Evolutionary conservation across 2,888 invertebrate genomes (phyloP).

Genomic region (Hemaris fuciformis): DNA sequence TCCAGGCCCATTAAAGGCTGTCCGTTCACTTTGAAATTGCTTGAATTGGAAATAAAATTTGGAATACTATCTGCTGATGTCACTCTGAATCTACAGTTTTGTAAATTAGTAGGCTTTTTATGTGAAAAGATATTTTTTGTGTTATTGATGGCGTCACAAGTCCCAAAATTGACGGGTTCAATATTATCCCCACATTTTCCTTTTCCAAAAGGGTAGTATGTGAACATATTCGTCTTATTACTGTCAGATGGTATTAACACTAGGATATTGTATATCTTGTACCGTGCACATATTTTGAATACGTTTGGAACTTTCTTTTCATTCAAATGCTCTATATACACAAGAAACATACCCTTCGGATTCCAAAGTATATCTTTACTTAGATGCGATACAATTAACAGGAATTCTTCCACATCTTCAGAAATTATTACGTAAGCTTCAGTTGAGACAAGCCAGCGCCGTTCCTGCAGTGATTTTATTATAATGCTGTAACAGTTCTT

Average conservation of each 20-base stretch:
- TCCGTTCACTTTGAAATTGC: constrained; percentile 34
- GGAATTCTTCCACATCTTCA: constrained; percentile 32
- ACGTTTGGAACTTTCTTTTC: constrained; percentile 26
- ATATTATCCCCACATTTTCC: constrained; percentile 42
- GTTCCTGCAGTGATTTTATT: constrained; percentile 31
- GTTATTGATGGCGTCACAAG: constrained; percentile 32
- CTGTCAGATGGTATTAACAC: constrained; percentile 32
- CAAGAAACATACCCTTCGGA: constrained; percentile 47
- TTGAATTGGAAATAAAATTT: constrained; percentile 39
- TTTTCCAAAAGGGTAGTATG: constrained; percentile 45
- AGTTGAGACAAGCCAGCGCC: constrained; percentile 35
- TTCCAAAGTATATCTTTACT: constrained; percentile 50
- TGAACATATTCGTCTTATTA: constrained; percentile 28
- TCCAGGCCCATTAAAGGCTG: constrained; percentile 44
- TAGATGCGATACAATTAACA: constrained; percentile 32
- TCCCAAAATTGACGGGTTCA: constrained; percentile 33
- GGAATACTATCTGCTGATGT: constrained; percentile 41
- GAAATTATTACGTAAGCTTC: constrained; percentile 45
- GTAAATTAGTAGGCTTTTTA: constrained; percentile 25
- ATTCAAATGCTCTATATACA: constrained; percentile 32
- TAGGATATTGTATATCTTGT: constrained; percentile 42
- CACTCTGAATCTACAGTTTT: constrained; percentile 46
- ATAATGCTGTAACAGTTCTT: constrained; percentile 38
- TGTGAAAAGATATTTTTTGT: constrained; percentile 27
- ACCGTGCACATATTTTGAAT: constrained; percentile 37